Evolutionary conservation across 2,113 vertebrate species (phyloP).

Genomic region (Tragelaphus buxtoni): DNA sequence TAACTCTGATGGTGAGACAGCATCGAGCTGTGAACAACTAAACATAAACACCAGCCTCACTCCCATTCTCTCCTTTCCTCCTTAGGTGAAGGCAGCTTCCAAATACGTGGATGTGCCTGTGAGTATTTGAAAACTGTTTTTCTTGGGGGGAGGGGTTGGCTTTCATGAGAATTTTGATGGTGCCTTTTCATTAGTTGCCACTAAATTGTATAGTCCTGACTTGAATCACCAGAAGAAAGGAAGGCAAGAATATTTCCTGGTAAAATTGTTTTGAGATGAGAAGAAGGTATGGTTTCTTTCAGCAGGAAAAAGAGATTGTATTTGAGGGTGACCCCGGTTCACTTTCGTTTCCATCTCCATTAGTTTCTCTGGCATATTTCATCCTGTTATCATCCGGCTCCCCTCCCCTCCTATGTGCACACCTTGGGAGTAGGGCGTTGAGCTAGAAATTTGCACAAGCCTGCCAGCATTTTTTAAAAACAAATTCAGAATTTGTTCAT

Average conservation of each 20-base stretch:
- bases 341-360: background rate
- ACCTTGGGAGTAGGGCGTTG: slow-evolving; percentile 58
- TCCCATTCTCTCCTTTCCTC: slow-evolving; percentile 74
- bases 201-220: background rate
- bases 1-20: slow-evolving; percentile 16
- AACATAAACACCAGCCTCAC: slow-evolving; percentile 38
- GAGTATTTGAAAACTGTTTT: slow-evolving; percentile 84
- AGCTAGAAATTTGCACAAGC: slow-evolving; percentile 70
- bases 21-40: slow-evolving; percentile 20
- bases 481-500: slow-evolving; percentile 77
- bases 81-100: slow-evolving; percentile 98
- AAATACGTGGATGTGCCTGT: slow-evolving; percentile 99
- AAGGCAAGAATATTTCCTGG: background rate
- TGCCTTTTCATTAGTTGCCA: background rate
- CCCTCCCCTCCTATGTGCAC: background rate
- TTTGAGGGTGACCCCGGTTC: background rate
- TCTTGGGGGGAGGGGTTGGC: background rate
- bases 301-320: background rate
- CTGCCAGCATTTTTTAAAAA: slow-evolving; percentile 76
- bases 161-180: slow-evolving; percentile 57
- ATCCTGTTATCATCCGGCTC: background rate
- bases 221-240: background rate
- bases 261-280: background rate
- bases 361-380: background rate
- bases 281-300: background rate